Conservation (phyloP, 2,797 vertebrate species). For the Phylloscopus collybita region DNA sequence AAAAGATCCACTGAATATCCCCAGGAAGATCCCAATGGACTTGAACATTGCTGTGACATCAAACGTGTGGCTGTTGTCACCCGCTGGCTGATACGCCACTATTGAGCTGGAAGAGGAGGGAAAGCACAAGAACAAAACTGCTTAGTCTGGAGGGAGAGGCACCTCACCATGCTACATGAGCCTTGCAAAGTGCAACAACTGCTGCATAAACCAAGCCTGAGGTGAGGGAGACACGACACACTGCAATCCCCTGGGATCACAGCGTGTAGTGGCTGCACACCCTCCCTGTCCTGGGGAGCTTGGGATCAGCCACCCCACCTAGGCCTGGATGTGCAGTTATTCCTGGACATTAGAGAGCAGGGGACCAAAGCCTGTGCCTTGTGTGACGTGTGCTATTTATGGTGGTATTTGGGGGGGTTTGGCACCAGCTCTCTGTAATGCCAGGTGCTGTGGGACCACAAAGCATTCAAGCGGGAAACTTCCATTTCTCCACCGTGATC, state of each 20-base stretch:
- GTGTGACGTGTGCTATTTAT: not conserved
- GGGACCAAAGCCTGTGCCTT: not conserved
- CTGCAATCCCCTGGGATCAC: not conserved
- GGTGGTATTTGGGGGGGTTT: not conserved
- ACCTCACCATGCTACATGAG: fast-evolving
- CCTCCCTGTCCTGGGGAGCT: fast-evolving
- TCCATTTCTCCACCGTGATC: not conserved
- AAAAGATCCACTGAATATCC: slow-evolving; percentile 97
- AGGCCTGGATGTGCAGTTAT: not conserved
- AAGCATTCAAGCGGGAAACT: not conserved
- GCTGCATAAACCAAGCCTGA: fast-evolving
- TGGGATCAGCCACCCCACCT: not conserved
- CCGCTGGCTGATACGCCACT: slow-evolving; percentile 92
- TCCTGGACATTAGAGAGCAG: not conserved
- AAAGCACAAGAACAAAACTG: not conserved
- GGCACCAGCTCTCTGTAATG: not conserved
- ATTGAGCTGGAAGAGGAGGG: slow-evolving; percentile 84
- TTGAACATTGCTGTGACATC: slow-evolving; percentile 93
- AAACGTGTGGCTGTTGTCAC: slow-evolving; percentile 95
- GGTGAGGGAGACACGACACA: not conserved
- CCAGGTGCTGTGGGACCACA: not conserved
- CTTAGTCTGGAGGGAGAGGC: not conserved
- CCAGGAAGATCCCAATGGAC: slow-evolving; percentile 93
- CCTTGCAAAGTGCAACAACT: not conserved
- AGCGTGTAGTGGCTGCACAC: fast-evolving